phyloP scores from a whole-genome alignment of 1,140 invertebrate genomes.

The Caerostris extrusa region DNA sequence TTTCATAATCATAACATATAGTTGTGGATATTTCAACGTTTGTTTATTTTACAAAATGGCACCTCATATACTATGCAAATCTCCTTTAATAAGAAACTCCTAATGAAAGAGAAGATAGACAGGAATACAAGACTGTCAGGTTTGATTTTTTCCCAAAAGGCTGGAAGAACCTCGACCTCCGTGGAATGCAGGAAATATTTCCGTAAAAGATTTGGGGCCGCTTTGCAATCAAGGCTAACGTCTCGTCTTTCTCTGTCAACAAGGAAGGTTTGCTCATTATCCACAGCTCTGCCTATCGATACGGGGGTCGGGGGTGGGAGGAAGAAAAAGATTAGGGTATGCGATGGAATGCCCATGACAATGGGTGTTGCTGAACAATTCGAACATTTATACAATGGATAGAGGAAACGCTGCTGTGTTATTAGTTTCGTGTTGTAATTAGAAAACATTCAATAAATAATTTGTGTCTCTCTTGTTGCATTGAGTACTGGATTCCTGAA shows the following conservation, averaged over 20 bases:
- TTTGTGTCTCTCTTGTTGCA: neutral
- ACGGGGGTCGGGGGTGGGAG: neutral
- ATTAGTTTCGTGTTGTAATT: neutral
- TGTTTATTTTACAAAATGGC: too few species aligned
- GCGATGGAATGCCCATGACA: neutral
- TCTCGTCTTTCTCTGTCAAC: conserved; percentile 44
- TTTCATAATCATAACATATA: too few species aligned
- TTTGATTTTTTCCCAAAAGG: neutral
- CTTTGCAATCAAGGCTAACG: conserved; percentile 39
- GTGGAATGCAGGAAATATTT: neutral
- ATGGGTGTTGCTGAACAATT: conserved; percentile 13
- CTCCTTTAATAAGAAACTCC: too few species aligned
- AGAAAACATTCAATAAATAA: neutral
- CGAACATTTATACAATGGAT: neutral
- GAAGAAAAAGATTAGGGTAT: conserved; percentile 6
- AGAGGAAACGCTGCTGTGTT: neutral
- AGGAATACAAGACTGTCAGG: too few species aligned
- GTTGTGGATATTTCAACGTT: too few species aligned
- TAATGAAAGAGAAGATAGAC: too few species aligned
- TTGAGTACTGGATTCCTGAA: neutral
- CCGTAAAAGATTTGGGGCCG: neutral
- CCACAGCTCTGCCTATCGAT: neutral
- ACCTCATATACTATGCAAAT: too few species aligned
- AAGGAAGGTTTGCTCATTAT: conserved; percentile 42
- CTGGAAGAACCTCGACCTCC: neutral